Percentiles rank a stretch among this genome's conserved stretches.
Conservation (phyloP, 2,113 vertebrate genomes). For the Notechis scutatus region DNA sequence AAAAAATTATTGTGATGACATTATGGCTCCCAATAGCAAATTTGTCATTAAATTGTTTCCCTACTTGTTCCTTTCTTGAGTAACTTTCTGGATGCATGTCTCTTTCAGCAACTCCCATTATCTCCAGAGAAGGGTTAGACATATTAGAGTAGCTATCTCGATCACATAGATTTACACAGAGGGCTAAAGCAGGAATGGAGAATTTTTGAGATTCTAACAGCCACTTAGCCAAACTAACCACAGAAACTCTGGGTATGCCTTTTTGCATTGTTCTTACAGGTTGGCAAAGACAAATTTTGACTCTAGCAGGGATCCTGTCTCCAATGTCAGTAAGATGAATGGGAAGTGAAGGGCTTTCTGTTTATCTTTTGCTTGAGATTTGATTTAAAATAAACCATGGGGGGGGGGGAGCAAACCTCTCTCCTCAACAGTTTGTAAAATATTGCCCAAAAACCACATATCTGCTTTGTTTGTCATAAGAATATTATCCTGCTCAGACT, state of each 20-base stretch:
- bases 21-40: conserved; percentile 37
- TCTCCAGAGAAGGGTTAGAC: not conserved
- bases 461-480: not conserved
- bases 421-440: not conserved
- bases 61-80: too few species aligned
- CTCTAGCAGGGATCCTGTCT: not conserved
- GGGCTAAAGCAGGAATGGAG: too few species aligned
- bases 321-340: not conserved
- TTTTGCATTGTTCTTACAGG: not conserved
- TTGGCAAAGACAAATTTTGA: not conserved
- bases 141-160: not conserved
- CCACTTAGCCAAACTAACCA: not conserved
- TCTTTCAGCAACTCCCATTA: not conserved
- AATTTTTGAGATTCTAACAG: not conserved
- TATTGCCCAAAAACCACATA: not conserved
- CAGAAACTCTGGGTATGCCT: too few species aligned
- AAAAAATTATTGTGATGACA: conserved; percentile 33
- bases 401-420: not conserved
- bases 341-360: too few species aligned
- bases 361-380: not conserved
- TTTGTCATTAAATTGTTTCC: conserved; percentile 8
- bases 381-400: not conserved
- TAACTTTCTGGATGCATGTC: not conserved
- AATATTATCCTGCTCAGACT: not conserved
- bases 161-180: not conserved